Evolutionary conservation across 1,140 invertebrate species (phyloP).

Genomic region (Parasteatoda tepidariorum): DNA sequence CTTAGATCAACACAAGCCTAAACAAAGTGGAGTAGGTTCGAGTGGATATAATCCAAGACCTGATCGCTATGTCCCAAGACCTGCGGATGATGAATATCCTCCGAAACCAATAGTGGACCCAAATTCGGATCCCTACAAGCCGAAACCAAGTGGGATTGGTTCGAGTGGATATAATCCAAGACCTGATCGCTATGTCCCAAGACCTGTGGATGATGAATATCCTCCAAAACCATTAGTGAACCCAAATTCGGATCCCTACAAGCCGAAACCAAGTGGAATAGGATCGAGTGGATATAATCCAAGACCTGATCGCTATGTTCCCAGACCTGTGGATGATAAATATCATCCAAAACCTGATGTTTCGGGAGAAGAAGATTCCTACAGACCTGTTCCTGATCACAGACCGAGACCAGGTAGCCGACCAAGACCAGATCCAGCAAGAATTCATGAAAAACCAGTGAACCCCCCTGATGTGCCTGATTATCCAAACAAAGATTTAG

Average conservation of each 20-base stretch:
- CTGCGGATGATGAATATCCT: neutral
- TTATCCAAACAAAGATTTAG: neutral
- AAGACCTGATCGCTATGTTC: neutral
- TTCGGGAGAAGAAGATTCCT: neutral
- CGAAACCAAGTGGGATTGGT: conserved; percentile 5
- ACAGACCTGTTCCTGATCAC: neutral
- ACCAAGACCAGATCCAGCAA: neutral
- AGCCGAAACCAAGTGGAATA: conserved; percentile 3
- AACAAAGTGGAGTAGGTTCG: neutral
- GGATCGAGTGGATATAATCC: conserved; percentile 20
- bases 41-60: conserved; percentile 26
- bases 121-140: neutral
- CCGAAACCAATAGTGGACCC: neutral
- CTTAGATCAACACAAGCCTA: conserved; percentile 8
- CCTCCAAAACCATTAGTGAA: neutral
- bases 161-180: conserved; percentile 17
- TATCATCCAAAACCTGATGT: neutral
- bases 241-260: neutral
- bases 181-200: neutral
- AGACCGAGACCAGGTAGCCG: neutral
- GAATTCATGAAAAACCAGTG: neutral
- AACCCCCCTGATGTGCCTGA: neutral
- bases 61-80: neutral
- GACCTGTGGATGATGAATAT: neutral
- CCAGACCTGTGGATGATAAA: neutral